A percentile compares a stretch with the other conserved stretches of the same genome.
Conservation (phyloP, 2,888 invertebrate genomes). For the Megalurothrips usitatus region DNA sequence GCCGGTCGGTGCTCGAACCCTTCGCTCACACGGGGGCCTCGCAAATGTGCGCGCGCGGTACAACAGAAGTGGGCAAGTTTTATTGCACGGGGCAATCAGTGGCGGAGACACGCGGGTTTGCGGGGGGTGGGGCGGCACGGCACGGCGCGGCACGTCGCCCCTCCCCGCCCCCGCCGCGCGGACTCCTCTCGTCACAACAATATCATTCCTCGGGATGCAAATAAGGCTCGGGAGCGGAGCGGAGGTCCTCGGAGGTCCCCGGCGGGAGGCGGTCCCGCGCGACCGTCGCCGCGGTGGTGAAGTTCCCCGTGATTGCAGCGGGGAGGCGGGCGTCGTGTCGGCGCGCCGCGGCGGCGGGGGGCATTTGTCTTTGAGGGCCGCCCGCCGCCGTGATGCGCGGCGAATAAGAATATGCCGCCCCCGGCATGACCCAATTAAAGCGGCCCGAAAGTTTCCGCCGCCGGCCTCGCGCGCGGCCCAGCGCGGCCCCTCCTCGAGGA, state of each 20-base stretch:
- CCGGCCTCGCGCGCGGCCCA: background rate
- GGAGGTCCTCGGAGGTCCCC: background rate
- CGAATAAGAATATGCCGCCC: slow-evolving; percentile 12
- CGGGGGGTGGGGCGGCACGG: background rate
- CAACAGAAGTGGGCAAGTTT: too few relatives aligned
- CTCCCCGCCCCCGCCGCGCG: background rate
- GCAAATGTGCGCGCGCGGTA: too few relatives aligned
- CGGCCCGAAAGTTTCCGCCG: background rate
- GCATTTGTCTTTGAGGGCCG: background rate
- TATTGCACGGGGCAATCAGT: too few relatives aligned
- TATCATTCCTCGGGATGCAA: slow-evolving; percentile 14
- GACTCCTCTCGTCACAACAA: slow-evolving; percentile 15
- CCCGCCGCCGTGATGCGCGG: background rate
- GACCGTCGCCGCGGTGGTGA: background rate
- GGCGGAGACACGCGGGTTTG: background rate
- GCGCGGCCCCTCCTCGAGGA: background rate
- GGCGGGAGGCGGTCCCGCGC: background rate
- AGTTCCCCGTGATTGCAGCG: background rate
- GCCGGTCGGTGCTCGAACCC: too few relatives aligned
- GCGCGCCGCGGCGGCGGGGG: background rate
- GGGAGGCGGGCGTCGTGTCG: background rate
- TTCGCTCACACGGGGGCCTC: too few relatives aligned
- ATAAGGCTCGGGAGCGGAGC: background rate
- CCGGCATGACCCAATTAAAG: slow-evolving; percentile 17
- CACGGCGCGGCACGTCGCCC: background rate